Percentiles rank a stretch among this genome's conserved stretches.
These are phyloP conservation scores for Drosophila simulans DNA, from an alignment of 1,140 invertebrate species.

Conservation along the genomic window DNA sequence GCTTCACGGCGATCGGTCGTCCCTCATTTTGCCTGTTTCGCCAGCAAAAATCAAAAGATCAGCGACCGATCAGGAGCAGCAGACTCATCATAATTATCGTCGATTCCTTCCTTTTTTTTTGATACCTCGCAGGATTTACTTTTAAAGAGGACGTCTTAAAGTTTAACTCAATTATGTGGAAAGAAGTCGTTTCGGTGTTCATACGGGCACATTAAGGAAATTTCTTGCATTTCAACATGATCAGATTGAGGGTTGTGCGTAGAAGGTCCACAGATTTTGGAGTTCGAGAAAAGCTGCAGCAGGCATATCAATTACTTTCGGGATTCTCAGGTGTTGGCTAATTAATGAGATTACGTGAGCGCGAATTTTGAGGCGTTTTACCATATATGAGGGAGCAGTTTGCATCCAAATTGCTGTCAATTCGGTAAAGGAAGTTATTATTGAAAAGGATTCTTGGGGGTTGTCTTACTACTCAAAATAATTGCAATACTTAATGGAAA, in stretches of 20 bases:
- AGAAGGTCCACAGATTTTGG: neutral
- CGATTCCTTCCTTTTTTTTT: constrained; percentile 31
- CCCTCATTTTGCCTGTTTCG: constrained; percentile 33
- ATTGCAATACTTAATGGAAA: no score
- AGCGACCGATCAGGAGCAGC: constrained; percentile 49
- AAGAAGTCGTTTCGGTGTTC: constrained; percentile 3
- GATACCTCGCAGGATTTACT: constrained; percentile 54
- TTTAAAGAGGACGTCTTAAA: constrained; percentile 44
- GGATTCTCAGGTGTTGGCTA: constrained; percentile 21
- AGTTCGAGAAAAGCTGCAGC: neutral
- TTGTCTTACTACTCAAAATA: no score
- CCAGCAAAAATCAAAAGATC: constrained; percentile 48
- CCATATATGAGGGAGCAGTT: constrained; percentile 2
- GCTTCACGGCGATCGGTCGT: constrained; percentile 61
- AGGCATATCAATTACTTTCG: constrained; percentile 33
- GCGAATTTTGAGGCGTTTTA: neutral
- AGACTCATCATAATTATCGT: constrained; percentile 74
- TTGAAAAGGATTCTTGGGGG: neutral
- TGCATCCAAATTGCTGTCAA: neutral
- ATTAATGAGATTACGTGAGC: constrained; percentile 23
- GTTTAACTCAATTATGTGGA: constrained; percentile 55
- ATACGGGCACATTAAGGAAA: constrained; percentile 38
- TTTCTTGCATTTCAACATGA: constrained; percentile 23
- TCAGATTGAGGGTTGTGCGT: constrained; percentile 15
- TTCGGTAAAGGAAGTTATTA: neutral